Evolutionary conservation across 2,113 vertebrate species (phyloP).

Genomic region (Acanthisitta chloris): DNA sequence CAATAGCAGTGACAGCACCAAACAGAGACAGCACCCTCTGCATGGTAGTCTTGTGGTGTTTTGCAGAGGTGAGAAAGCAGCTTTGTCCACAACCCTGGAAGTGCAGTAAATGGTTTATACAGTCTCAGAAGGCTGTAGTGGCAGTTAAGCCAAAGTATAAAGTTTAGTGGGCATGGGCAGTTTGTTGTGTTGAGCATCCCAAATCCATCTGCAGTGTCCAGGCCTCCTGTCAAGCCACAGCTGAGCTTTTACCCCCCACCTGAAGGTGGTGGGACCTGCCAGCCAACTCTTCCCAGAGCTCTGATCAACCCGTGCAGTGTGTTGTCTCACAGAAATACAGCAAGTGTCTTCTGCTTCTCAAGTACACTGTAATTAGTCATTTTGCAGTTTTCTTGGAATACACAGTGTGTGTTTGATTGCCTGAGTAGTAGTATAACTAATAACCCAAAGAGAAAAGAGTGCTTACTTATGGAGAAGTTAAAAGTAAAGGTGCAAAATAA

Average conservation of each 20-base stretch:
- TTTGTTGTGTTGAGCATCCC: background rate
- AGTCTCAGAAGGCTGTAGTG: background rate
- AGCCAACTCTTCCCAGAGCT: background rate
- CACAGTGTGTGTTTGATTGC: background rate
- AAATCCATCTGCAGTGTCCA: background rate
- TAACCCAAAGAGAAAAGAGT: background rate
- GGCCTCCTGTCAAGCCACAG: background rate
- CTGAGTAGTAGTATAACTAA: background rate
- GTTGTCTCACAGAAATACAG: background rate
- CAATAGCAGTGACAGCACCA: background rate
- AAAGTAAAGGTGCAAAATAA: background rate
- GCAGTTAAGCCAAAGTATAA: background rate
- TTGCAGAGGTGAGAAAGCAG: background rate
- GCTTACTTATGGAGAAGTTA: background rate
- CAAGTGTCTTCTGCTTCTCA: background rate
- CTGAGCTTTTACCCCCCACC: accelerated
- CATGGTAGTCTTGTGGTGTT: accelerated
- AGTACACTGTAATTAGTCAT: background rate
- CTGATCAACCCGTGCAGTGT: accelerated
- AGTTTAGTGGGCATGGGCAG: background rate
- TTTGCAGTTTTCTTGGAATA: background rate
- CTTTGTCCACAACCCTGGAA: background rate
- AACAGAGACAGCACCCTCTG: background rate
- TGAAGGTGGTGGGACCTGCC: background rate
- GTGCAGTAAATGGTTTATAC: background rate